Evolutionary conservation across 1,140 invertebrate species (phyloP), one percentile per base, ranked within the genome.

Genomic region (Drosophila lowei): DNA sequence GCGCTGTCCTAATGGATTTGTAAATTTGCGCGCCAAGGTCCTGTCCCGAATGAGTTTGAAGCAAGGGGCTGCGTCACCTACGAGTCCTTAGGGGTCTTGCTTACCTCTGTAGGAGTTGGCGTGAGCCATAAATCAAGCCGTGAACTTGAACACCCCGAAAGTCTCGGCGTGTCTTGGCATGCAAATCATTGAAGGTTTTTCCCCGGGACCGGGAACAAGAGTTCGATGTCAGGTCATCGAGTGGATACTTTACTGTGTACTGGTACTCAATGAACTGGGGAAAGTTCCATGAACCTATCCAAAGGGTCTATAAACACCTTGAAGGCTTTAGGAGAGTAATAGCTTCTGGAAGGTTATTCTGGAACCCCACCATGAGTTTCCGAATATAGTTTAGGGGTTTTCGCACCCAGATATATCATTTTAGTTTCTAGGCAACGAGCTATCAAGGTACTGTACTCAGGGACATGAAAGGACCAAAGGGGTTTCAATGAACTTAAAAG

Each of bases 11-110:
- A 86, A 85, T 86, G 81, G 62, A 65, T 67, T 70, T 86, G 78
- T 81, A 77, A 88, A 86, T 79, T 78, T 81, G 43, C 23, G 74
- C 81, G 73, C 65, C 73, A 88, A 81, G 74, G 81, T 65, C 70
- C 64, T 62, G 2, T 34, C 41, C 30, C 72, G 28, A 18, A 21
- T 13, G 34, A 28, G 11, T 28, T 54, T 5, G 30, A 41, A 41
- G 18, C 0, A 30, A 16, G 48, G 30, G 11, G n/a, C 28, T 21
- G 41, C 21, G 52, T 13, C 25, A 41, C 48, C 18, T 28, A 6
- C 2, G 49, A 58, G 67, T 77, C 67, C 76, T 41, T 25, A 6
- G 21, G 60, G 57, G 46, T 64, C 46, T 60, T 70, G 68, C 68
- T 80, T 67, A 77, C 72, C 62, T 57, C 44, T 47, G 30, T 41